Conservation (phyloP, 2,797 vertebrate genomes). For the Chromobotia macracanthus region DNA sequence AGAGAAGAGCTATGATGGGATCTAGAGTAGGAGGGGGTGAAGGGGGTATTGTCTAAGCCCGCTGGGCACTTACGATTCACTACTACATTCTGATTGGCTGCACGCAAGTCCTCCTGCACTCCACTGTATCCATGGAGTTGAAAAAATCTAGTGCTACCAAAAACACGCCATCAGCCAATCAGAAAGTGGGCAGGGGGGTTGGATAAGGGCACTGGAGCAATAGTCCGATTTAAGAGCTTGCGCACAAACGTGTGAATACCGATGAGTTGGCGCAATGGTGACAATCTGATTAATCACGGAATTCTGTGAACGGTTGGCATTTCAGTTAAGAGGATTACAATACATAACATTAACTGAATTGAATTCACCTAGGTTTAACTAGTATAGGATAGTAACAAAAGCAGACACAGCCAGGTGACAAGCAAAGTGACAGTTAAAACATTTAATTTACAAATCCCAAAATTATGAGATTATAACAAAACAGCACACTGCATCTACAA, state of each 20-base stretch:
- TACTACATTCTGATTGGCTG: constrained; percentile 75
- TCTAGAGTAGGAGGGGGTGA: constrained; percentile 42
- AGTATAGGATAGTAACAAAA: constrained; percentile 13
- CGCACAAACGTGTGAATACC: constrained; percentile 79
- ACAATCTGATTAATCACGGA: constrained; percentile 57
- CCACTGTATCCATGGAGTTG: constrained; percentile 83
- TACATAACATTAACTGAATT: background rate
- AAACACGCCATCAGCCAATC: constrained; percentile 76
- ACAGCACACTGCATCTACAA: no score
- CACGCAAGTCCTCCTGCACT: constrained; percentile 70
- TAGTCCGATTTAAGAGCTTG: constrained; percentile 74
- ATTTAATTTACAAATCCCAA: background rate
- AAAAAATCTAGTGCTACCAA: constrained; percentile 74
- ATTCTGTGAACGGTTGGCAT: constrained; percentile 61
- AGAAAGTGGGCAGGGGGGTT: constrained; percentile 58
- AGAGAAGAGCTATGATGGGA: constrained; percentile 40
- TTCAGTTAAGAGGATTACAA: constrained; percentile 16
- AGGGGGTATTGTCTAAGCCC: constrained; percentile 69
- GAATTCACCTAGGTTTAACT: constrained; percentile 24
- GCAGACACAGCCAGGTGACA: background rate
- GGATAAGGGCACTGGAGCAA: constrained; percentile 71
- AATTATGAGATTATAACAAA: background rate
- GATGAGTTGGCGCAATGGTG: constrained; percentile 71
- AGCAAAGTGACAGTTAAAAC: background rate
- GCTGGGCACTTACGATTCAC: constrained; percentile 64